phyloP scores from a whole-genome alignment of 2,888 invertebrate species.

The Leptarthrus brevirostris region DNA sequence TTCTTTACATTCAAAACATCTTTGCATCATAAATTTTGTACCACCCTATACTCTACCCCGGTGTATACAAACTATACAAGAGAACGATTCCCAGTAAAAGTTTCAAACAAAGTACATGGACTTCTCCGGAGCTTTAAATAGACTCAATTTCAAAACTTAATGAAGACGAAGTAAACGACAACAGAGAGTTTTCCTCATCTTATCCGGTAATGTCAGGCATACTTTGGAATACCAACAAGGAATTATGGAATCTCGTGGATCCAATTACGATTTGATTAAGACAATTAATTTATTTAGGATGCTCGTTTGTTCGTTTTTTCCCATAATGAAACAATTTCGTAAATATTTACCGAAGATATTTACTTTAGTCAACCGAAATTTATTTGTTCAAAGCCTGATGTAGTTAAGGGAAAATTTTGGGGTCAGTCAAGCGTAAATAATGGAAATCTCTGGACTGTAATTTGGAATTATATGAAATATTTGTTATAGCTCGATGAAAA shows the following conservation, averaged over 20 bases:
- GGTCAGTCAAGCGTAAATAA: no score
- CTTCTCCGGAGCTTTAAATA: slow-evolving; percentile 20
- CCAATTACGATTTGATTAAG: slow-evolving; percentile 39
- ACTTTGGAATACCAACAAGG: slow-evolving; percentile 26
- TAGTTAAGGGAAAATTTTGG: no score
- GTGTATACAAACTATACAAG: neutral
- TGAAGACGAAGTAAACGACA: slow-evolving; percentile 26
- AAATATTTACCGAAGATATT: slow-evolving; percentile 1
- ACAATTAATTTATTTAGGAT: slow-evolving; percentile 28
- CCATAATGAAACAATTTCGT: neutral
- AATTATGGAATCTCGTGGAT: slow-evolving; percentile 36
- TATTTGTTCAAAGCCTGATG: no score
- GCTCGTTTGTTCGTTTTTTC: neutral
- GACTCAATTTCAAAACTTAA: slow-evolving; percentile 33
- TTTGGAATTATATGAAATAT: no score
- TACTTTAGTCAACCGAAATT: neutral
- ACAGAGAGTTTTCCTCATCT: neutral
- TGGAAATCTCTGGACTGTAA: no score
- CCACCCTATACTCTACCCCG: neutral
- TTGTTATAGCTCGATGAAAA: no score
- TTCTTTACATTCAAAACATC: slow-evolving; percentile 11
- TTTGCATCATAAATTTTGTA: slow-evolving; percentile 25
- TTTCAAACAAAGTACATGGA: slow-evolving; percentile 22
- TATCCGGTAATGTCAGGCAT: slow-evolving; percentile 4
- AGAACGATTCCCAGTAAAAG: slow-evolving; percentile 2